Evolutionary conservation across 2,888 invertebrate species (phyloP), one percentile per base, ranked within the genome.

Genomic region (Xiphydria camelus): DNA sequence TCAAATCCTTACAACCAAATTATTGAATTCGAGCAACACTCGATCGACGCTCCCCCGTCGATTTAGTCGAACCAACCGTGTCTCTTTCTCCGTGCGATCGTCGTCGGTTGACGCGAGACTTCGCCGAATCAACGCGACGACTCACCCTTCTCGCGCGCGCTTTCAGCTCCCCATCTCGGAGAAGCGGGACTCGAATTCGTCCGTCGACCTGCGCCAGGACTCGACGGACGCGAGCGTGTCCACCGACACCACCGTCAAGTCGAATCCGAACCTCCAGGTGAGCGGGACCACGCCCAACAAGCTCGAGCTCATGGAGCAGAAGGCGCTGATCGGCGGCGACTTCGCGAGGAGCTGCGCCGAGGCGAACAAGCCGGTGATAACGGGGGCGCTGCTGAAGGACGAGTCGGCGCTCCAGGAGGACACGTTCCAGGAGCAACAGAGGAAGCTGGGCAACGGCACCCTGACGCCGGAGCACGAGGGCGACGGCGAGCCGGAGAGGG

Each of bases 311-410:
- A 61, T 55, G 53, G 65, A 70, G 43, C 62, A 61, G 26, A 65
- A 66, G 31, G 55, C 55, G 14, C 19, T 66, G 47, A 60, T 79
- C 2, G 78, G 78, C 56, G 81, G 81, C 54, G 79, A 79, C 5
- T 76, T 80, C 2, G 76, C 74, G 22, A 79, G 79, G 55, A 78
- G 79, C 1, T 77, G 78, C 4, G 76, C 78, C 0, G 80, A 81
- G 43, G 77, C 79, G 10, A 81, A 80, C 51, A 86, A 83, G 53
- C 87, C 87, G 3, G 82, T 86, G 20, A 86, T 87, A 34, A 87
- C 85, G 25, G 85, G 87, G 1, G 87, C 86, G 1, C 80, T 87
- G 31, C 81, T 86, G 52, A 87, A 87, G 55, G 82, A 86, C 64
- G 82, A 83, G 64, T 78, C 81, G 1, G 78, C 80, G 4, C n/a